phyloP scores from a whole-genome alignment of 2,888 invertebrate species.

The Drosophila pegasa region DNA sequence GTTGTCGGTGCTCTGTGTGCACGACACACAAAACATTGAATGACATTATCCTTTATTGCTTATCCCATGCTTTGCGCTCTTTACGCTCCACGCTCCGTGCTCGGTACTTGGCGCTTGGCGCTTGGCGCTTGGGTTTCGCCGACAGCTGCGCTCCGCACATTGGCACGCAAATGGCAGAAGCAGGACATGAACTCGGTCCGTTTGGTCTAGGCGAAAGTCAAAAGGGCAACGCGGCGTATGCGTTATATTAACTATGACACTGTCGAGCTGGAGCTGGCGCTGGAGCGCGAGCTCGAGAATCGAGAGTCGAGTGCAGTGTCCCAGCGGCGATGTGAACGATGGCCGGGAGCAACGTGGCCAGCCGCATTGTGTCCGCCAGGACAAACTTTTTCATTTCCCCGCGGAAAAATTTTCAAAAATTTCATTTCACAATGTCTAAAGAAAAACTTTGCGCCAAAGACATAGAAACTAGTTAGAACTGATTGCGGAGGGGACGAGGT shows the following conservation, averaged over 20 bases:
- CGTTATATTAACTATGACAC: constrained; percentile 75
- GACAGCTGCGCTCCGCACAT: constrained; percentile 66
- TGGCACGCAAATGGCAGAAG: constrained; percentile 65
- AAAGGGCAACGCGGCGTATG: constrained; percentile 77
- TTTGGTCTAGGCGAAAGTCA: constrained; percentile 63
- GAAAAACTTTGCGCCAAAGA: constrained; percentile 78
- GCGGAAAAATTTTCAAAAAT: constrained; percentile 81
- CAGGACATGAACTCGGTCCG: constrained; percentile 15
- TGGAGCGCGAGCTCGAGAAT: too few relatives aligned
- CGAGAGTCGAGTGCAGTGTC: constrained; percentile 33
- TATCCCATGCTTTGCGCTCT: constrained; percentile 73
- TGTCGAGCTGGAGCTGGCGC: too few relatives aligned
- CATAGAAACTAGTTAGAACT: constrained; percentile 78
- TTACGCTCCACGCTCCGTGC: constrained; percentile 19
- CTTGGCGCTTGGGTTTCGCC: constrained; percentile 31
- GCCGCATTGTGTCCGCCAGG: constrained; percentile 77
- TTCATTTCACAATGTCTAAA: constrained; percentile 77
- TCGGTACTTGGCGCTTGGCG: constrained; percentile 12
- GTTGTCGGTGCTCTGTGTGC: constrained; percentile 49
- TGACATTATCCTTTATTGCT: constrained; percentile 83
- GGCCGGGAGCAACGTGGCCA: constrained; percentile 36
- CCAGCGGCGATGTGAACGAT: background rate
- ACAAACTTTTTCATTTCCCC: constrained; percentile 81
- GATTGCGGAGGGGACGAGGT: constrained; percentile 34
- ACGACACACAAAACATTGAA: constrained; percentile 80